Evolutionary conservation across 64 coral and sea anemone species (phyloP), one percentile per base, ranked within the genome.

Genomic region (Montipora foliosa): DNA sequence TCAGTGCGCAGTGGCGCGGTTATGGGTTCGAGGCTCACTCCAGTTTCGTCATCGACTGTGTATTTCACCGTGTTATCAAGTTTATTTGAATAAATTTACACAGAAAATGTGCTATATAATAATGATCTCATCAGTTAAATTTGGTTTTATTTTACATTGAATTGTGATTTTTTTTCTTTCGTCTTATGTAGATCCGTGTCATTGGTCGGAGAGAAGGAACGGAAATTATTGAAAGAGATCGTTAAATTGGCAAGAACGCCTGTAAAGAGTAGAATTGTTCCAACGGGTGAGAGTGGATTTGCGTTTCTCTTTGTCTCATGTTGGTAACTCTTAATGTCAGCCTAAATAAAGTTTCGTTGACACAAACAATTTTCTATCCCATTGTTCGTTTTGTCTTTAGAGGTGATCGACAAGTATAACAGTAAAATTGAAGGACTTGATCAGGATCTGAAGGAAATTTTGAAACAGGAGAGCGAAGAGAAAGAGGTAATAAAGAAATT

Each of bases 401-500:
- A 98, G 79, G 87, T 98, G 52, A 98, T 98, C 69, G 88, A 96
- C 22, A 98, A 98, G 47, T 98, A 96, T 68, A 89, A 81, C 11
- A 45, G 59, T 16, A 98, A 96, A 44, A 92, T 98, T 3, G 75
- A 96, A 84, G 94, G 81, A 10, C 88, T 98, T 17, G 90, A 92
- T 14, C 81, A 82, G 29, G 97, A 98, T 55, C 68, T 98, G 47
- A 93, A 86, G 46, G 88, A 96, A 9, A 88, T 98, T 57, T 47
- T 98, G 44, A 98, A 96, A 72, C 97, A 98, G 71, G 97, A 98
- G 74, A 77, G 82, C 45, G 97, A 98, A 83, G 97, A 98, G 75
- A 98, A 98, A 86, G 89, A 96, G 94, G 97, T 89, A 91, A 50
- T 21, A 49, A 81, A 13, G 52, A 81, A 76, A 25, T 76, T 76